phyloP scores from a whole-genome alignment of 2,113 vertebrate species.

The Carettochelys insculpta region DNA sequence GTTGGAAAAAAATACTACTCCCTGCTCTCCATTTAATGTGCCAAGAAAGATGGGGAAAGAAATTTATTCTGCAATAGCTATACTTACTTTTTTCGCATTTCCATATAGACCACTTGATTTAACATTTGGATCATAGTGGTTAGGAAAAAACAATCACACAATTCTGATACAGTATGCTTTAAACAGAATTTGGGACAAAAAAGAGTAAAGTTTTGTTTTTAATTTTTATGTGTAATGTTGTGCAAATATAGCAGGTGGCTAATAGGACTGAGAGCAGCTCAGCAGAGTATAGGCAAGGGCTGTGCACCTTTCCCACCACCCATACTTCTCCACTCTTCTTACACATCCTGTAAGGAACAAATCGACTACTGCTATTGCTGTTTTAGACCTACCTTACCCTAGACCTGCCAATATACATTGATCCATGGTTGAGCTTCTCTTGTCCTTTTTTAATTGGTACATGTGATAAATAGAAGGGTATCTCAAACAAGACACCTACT shows the following conservation, averaged over 20 bases:
- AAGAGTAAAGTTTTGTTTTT: too few relatives aligned
- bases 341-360: neutral
- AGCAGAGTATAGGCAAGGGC: neutral
- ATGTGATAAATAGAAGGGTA: neutral
- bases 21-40: slow-evolving; percentile 44
- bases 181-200: neutral
- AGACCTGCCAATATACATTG: neutral
- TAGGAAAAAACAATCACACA: slow-evolving; percentile 43
- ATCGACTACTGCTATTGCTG: neutral
- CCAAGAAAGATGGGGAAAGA: slow-evolving; percentile 45
- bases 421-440: neutral
- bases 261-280: neutral
- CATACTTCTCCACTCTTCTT: neutral
- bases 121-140: slow-evolving; percentile 45
- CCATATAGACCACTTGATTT: slow-evolving; percentile 25
- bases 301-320: accelerated
- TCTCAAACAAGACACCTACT: neutral
- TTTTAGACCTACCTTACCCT: neutral
- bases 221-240: too few relatives aligned
- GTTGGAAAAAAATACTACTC: slow-evolving; percentile 61
- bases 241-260: neutral
- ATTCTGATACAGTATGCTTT: slow-evolving; percentile 19
- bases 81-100: slow-evolving; percentile 52
- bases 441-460: neutral
- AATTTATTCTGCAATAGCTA: slow-evolving; percentile 65